Conservation (phyloP, 2,797 vertebrate genomes). For the Poliocrania exsul region DNA sequence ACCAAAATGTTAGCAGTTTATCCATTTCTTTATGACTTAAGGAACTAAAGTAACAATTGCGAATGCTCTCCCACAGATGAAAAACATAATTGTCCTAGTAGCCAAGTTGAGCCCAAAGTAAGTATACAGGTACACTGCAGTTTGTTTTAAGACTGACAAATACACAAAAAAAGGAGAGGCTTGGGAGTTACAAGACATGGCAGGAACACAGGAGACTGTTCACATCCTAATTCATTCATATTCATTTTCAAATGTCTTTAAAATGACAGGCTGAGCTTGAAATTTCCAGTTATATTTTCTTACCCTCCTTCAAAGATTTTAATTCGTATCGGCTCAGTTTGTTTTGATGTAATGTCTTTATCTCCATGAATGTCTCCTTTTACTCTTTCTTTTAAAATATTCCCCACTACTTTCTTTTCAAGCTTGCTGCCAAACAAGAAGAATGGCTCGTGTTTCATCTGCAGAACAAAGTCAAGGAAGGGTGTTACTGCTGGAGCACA, state of each 20-base stretch:
- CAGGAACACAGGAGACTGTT: slow-evolving; percentile 8
- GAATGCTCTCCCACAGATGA: not conserved
- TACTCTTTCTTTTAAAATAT: slow-evolving; percentile 88
- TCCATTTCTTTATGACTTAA: not conserved
- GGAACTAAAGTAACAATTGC: not conserved
- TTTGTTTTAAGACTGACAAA: not conserved
- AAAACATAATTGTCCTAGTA: not conserved
- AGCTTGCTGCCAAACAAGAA: slow-evolving; percentile 88
- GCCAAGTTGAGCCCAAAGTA: not conserved
- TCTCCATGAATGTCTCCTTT: slow-evolving; percentile 94
- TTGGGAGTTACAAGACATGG: not conserved
- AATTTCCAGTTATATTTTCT: slow-evolving; percentile 72
- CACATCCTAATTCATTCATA: slow-evolving; percentile 5
- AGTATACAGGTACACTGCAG: not conserved
- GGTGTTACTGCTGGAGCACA: slow-evolving; percentile 58
- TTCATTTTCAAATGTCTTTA: slow-evolving; percentile 15
- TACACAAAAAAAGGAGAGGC: not conserved
- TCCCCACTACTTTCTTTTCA: slow-evolving; percentile 93
- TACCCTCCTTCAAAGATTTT: slow-evolving; percentile 99
- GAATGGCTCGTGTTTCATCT: slow-evolving; percentile 94
- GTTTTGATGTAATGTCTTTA: slow-evolving; percentile 89
- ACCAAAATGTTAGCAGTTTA: not conserved
- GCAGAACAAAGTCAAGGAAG: slow-evolving; percentile 72
- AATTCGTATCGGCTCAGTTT: slow-evolving; percentile 91
- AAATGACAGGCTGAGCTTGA: slow-evolving; percentile 32